Base-by-base conservation (phyloP, 2,888 invertebrate species). In the Gandaritis pyraliata region DNA sequence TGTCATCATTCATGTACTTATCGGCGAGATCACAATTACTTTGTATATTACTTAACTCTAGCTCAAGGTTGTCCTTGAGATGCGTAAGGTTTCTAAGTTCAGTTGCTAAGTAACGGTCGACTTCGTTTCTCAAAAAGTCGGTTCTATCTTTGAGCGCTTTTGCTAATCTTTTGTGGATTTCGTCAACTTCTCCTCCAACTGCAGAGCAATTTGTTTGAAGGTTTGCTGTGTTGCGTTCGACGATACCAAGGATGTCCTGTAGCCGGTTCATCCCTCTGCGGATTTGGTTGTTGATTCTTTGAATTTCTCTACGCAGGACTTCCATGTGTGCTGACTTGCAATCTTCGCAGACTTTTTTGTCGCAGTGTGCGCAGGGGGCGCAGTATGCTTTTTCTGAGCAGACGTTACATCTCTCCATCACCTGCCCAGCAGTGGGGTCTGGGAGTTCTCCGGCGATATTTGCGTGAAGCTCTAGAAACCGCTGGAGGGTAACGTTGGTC, bases 271-370 rank as follows among this genome's bases (percentile, higher is more conserved):
- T 90, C 53, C 98, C 97, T 76, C 98, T 94, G 61, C 97, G 94
- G 65, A 97, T 95, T 94, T 97, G 97, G 83, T 96, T 97, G 82
- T 97, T 96, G 62, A 98, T 96, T 80, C 98, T 94, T 65, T 95
- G 93, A 47, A 98, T 97, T 93, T 98, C 98, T 62, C 98, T 94
- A 72, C 98, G 95, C 63, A 99, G 92, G 71, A 98, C 98, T 84
- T 99, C 98, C 95, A 98, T 96, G 86, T 99, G 99, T 12, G 98
- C 97, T 61, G 96, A 95, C 87, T 98, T 98, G 91, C 99, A 99
- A 81, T 98, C 98, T 72, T 96, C 96, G 88, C 99, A 99, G 68
- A 99, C 96, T 91, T 98, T 97, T 83, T 98, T 98, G 80, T 99
- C 98, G 90, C 99, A 99, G 88, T 99, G 99, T 29, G 96, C 96